Evolutionary conservation across 2,113 vertebrate species (phyloP).

Genomic region (Notothenia coriiceps): DNA sequence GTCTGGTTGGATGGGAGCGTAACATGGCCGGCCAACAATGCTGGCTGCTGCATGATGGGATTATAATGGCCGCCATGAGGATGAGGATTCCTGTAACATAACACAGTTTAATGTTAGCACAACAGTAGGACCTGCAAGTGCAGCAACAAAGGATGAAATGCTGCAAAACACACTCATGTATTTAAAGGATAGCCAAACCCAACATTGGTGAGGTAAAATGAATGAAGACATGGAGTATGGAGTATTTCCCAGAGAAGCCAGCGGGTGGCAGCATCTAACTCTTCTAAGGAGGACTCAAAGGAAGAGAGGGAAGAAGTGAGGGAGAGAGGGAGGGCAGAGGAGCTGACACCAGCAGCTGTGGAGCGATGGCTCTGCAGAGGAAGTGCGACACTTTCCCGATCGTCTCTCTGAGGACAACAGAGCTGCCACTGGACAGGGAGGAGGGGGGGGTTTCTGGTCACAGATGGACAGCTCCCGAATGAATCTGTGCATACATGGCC

Average conservation of each 20-base stretch:
- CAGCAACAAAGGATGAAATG: not conserved
- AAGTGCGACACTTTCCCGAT: slow-evolving; percentile 84
- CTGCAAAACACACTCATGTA: not conserved
- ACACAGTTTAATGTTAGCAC: slow-evolving; percentile 6
- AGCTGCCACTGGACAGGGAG: slow-evolving; percentile 66
- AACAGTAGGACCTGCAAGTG: not conserved
- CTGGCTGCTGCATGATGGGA: slow-evolving; percentile 99
- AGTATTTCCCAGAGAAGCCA: slow-evolving; percentile 60
- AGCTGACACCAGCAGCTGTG: slow-evolving; percentile 82
- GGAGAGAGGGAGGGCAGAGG: slow-evolving; percentile 69
- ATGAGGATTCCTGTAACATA: slow-evolving; percentile 88
- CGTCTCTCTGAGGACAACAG: slow-evolving; percentile 76
- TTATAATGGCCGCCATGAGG: slow-evolving; percentile 96
- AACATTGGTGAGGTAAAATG: not conserved
- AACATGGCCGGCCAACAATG: slow-evolving; percentile 93
- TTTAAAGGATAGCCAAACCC: not conserved
- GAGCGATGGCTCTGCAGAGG: slow-evolving; percentile 85
- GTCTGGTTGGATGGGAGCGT: slow-evolving; percentile 94
- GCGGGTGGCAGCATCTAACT: slow-evolving; percentile 80
- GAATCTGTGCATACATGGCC: slow-evolving; percentile 40
- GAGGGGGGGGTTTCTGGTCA: slow-evolving; percentile 53
- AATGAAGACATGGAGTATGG: not conserved
- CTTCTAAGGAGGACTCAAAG: slow-evolving; percentile 9
- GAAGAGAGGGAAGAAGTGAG: slow-evolving; percentile 35
- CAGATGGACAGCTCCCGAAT: slow-evolving; percentile 60